Base-by-base conservation (phyloP, 2,888 invertebrate species). In the Tetanocera ferruginea region DNA sequence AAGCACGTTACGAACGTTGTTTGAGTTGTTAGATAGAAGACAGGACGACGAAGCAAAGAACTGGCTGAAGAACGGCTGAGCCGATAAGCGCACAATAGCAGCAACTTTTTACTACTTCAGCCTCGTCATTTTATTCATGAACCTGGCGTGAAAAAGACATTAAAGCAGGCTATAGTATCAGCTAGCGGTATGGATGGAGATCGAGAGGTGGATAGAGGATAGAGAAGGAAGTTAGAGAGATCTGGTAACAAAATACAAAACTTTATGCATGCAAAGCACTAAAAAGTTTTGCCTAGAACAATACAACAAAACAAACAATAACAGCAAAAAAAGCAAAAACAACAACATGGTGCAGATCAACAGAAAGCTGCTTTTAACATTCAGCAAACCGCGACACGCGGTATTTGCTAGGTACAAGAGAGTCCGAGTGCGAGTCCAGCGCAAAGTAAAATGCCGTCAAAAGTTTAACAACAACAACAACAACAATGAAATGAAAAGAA, bases 101-200 rank as follows among this genome's bases (percentile, higher is more conserved):
- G 43, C 43, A 43, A 43, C 11, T 43, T 43, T 43, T 14, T 43
- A 19, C 19, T 23, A 55, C 55, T 55, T 23, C 55, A 55, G n/a
- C 55, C 23, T 19, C 55, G 55, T 55, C 55, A 55, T 34, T 66
- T 66, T 34, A 66, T 66, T 66, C 64, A 66, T 66, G 19, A 34
- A 66, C 25, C 64, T 66, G 64, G 64, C 64, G 64, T 66, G 64
- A 66, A 66, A 66, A 60, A 66, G 31, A 66, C 64, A 34, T 66
- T 66, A 14, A 49, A 49, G n/a, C 23, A 37, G 17, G 25, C 14
- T 14, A 25, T 14, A 49, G 19, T 0, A 69, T 23, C 23, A 43
- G 37, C 23, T 14, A 34, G 31, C 5, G 25, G 31, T 1, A 64
- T 6, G n/a, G 31, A 6, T 1, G 28, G 6, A 49, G 69, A 43